Conservation (phyloP, 2,888 invertebrate species). For the Papilio elwesi region DNA sequence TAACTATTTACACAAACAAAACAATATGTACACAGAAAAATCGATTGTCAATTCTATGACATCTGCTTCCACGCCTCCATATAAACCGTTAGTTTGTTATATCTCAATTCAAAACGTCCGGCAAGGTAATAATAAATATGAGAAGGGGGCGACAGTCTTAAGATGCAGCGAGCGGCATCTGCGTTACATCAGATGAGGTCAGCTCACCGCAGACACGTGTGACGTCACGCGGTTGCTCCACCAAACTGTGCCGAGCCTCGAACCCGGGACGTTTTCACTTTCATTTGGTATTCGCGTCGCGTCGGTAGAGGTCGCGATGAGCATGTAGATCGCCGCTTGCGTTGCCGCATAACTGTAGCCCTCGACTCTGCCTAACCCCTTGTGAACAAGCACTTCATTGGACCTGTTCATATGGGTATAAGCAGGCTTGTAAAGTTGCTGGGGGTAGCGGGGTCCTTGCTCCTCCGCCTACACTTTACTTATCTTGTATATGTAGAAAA, state of each 20-base stretch:
- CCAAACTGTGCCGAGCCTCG: conserved; percentile 5
- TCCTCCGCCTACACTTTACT: too few species aligned
- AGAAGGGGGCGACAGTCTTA: too few species aligned
- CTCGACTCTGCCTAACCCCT: neutral
- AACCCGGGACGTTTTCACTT: conserved; percentile 24
- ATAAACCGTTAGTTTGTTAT: too few species aligned
- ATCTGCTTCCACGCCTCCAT: too few species aligned
- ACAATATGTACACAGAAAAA: too few species aligned
- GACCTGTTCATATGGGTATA: neutral
- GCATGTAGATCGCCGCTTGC: conserved; percentile 2
- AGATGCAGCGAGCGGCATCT: neutral
- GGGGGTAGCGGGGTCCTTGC: too few species aligned
- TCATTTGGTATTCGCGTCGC: conserved; percentile 11
- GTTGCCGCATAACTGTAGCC: neutral
- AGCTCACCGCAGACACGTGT: neutral
- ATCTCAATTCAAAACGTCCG: too few species aligned
- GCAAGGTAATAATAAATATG: too few species aligned
- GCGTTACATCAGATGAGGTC: neutral
- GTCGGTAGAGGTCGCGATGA: neutral
- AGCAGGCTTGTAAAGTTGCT: too few species aligned
- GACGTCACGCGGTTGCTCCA: conserved; percentile 2
- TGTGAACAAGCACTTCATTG: neutral
- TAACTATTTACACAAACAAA: too few species aligned
- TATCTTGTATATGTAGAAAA: too few species aligned
- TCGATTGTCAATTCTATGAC: too few species aligned